Conservation (phyloP, 1,140 invertebrate genomes). For the Battus philenor region DNA sequence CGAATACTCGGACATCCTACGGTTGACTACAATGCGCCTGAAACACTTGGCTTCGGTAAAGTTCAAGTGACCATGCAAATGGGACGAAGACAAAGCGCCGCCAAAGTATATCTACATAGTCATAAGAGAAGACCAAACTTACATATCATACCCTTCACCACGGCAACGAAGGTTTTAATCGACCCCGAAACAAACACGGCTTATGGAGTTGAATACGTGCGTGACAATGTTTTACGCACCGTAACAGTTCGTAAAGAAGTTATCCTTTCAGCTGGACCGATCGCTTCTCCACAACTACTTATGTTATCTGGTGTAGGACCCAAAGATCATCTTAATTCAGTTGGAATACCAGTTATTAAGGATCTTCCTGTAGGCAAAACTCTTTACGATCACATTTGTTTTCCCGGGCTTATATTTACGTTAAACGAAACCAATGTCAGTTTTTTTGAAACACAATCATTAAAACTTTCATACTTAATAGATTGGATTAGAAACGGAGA, state of each 20-base stretch:
- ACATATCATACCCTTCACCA: slow-evolving; percentile 76
- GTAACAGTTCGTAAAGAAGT: slow-evolving; percentile 76
- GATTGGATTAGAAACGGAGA: slow-evolving; percentile 70
- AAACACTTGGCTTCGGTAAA: slow-evolving; percentile 76
- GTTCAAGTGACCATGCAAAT: slow-evolving; percentile 79
- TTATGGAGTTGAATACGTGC: slow-evolving; percentile 79
- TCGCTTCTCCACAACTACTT: slow-evolving; percentile 79
- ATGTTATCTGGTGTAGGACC: slow-evolving; percentile 83
- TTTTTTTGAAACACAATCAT: slow-evolving; percentile 42
- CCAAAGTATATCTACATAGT: slow-evolving; percentile 77
- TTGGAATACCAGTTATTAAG: slow-evolving; percentile 70
- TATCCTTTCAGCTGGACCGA: slow-evolving; percentile 78
- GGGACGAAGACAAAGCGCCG: slow-evolving; percentile 75
- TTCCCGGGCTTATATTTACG: slow-evolving; percentile 79
- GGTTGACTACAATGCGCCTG: slow-evolving; percentile 72
- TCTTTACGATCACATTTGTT: slow-evolving; percentile 78
- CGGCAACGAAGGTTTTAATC: slow-evolving; percentile 80
- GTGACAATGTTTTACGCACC: slow-evolving; percentile 50
- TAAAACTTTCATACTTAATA: slow-evolving; percentile 24
- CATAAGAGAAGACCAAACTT: slow-evolving; percentile 80
- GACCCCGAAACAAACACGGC: slow-evolving; percentile 78
- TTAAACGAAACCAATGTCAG: slow-evolving; percentile 71
- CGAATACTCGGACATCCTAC: slow-evolving; percentile 74
- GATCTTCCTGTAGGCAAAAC: slow-evolving; percentile 79
- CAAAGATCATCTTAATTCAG: slow-evolving; percentile 70